Percentiles rank a stretch among this genome's conserved stretches.
Conservation (phyloP, 2,113 vertebrate species). For the Aplodontia rufa region DNA sequence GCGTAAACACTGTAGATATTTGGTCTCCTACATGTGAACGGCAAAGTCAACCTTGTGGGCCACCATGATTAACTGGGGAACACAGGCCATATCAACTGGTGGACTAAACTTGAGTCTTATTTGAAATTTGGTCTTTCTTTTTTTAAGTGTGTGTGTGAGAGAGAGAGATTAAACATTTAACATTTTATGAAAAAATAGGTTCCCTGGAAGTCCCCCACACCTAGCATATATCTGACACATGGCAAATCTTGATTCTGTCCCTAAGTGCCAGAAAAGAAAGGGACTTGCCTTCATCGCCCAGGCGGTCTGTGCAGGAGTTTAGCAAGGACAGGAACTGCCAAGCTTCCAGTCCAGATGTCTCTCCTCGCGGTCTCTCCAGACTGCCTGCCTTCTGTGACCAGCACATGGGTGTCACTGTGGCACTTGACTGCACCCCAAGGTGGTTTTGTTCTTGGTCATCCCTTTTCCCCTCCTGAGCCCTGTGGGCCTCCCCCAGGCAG, state of each 20-base stretch:
- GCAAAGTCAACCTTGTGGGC: not conserved
- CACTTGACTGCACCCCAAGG: too few species aligned
- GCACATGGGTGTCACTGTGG: rapidly evolving
- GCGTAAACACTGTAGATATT: not conserved
- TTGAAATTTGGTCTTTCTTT: not conserved
- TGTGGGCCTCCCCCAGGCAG: not conserved
- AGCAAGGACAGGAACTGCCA: not conserved
- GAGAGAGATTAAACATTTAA: not conserved
- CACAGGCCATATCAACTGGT: rapidly evolving
- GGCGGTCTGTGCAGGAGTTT: not conserved
- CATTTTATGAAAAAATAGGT: not conserved
- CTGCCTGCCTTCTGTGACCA: not conserved
- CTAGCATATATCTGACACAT: not conserved
- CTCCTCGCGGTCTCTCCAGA: not conserved
- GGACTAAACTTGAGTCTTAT: not conserved
- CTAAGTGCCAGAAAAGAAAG: not conserved
- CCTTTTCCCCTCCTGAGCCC: not conserved
- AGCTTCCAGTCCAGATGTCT: not conserved
- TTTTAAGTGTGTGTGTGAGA: not conserved
- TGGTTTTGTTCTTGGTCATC: not conserved
- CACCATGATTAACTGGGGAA: not conserved
- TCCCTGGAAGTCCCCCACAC: not conserved
- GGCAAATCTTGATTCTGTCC: not conserved
- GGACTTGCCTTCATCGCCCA: not conserved
- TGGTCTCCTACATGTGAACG: not conserved